Evolutionary conservation across 35 echinoderm and acorn worm species (phyloP).

Genomic region (Holothuria glaberrima): DNA sequence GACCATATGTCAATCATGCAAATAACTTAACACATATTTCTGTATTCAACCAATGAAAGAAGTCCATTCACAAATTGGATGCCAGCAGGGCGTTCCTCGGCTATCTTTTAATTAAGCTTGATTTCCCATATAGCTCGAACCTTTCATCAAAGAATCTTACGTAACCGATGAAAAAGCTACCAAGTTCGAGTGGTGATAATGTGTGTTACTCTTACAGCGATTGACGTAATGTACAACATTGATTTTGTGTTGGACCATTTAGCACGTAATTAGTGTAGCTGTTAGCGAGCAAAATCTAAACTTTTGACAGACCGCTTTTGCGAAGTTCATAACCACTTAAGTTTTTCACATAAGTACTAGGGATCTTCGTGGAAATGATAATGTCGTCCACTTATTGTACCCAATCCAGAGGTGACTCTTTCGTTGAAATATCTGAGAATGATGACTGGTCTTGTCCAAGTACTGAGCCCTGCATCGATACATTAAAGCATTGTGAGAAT

Average conservation of each 20-base stretch:
- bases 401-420: neutral
- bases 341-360: neutral
- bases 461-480: neutral
- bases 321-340: neutral
- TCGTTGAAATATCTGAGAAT: neutral
- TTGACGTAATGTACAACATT: neutral
- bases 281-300: neutral
- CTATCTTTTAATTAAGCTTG: slow-evolving; percentile 2
- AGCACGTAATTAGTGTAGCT: neutral
- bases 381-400: slow-evolving; percentile 10
- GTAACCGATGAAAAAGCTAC: neutral
- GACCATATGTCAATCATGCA: slow-evolving; percentile 2
- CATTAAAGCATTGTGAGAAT: neutral
- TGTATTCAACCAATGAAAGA: slow-evolving; percentile 20
- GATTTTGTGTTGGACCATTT: neutral
- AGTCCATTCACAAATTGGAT: neutral
- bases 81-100: neutral
- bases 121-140: slow-evolving; percentile 6
- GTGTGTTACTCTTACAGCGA: neutral
- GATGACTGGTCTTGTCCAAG: neutral
- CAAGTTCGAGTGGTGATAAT: neutral
- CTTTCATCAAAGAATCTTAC: slow-evolving; percentile 26
- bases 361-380: neutral
- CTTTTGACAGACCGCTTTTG: neutral
- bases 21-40: neutral